A percentile compares a stretch with the other conserved stretches of the same genome.
phyloP scores from a whole-genome alignment of 1,140 invertebrate species.

The Onthophagus taurus region DNA sequence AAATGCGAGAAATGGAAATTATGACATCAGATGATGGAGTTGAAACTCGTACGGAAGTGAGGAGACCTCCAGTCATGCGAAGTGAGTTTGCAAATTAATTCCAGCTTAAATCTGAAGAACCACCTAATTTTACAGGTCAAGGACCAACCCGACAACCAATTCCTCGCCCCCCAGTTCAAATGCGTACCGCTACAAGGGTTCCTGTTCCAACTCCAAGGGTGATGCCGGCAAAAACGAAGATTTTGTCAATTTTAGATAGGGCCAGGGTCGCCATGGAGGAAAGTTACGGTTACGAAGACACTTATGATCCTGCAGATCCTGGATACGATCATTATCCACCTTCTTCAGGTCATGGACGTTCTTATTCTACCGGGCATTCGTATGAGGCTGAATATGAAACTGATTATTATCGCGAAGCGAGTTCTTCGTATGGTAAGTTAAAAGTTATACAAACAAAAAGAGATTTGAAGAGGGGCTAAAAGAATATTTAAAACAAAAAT shows the following conservation, averaged over 20 bases:
- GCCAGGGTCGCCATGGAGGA: conserved; percentile 72
- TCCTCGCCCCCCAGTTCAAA: conserved; percentile 21
- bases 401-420: conserved; percentile 27
- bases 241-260: conserved; percentile 71
- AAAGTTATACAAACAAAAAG: not conserved
- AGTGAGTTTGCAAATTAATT: conserved; percentile 6
- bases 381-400: conserved; percentile 24
- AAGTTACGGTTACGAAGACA: conserved; percentile 46
- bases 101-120: not conserved
- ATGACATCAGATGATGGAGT: conserved; percentile 38
- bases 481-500: not conserved
- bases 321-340: conserved; percentile 20
- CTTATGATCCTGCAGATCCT: conserved; percentile 21
- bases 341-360: conserved; percentile 12
- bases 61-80: conserved; percentile 23
- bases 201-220: conserved; percentile 40
- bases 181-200: conserved; percentile 37
- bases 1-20: conserved; percentile 76
- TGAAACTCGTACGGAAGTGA: conserved; percentile 17
- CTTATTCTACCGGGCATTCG: conserved; percentile 21
- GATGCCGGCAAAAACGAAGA: conserved; percentile 63
- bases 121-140: conserved; percentile 9
- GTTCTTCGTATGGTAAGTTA: conserved; percentile 20
- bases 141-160: no score
- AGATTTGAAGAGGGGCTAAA: no score